Conservation (phyloP, 2,797 vertebrate genomes). For the Hypotaenidia okinawae region DNA sequence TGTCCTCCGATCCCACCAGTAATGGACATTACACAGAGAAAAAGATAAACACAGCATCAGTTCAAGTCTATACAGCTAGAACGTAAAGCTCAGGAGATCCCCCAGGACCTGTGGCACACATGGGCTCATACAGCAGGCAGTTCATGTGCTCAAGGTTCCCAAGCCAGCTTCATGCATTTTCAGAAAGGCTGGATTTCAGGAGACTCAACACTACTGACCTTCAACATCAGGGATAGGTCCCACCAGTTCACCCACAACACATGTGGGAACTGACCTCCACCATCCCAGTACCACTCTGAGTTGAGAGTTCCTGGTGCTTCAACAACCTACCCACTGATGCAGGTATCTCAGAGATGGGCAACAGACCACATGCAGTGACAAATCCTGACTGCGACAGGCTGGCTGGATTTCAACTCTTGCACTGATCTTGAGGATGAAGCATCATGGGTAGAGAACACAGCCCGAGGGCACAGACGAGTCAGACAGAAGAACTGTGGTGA, state of each 20-base stretch:
- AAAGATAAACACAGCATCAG: background rate
- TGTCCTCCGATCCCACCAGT: background rate
- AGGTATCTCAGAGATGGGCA: background rate
- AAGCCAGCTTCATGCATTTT: background rate
- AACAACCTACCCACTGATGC: background rate
- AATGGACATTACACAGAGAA: background rate
- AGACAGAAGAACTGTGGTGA: background rate
- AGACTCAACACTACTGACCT: background rate
- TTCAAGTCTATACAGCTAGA: background rate
- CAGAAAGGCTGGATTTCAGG: background rate
- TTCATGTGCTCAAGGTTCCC: background rate
- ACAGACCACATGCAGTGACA: background rate
- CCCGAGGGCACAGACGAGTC: background rate
- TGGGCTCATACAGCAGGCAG: background rate
- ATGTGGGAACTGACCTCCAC: background rate
- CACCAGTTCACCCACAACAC: background rate
- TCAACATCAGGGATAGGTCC: background rate
- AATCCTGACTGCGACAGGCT: background rate
- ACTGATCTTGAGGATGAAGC: background rate
- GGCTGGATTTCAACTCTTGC: background rate
- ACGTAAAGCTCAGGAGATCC: background rate
- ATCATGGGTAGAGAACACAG: background rate
- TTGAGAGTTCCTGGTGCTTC: background rate
- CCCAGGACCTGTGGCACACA: background rate
- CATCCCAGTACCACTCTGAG: background rate